These are phyloP conservation scores for Caenorhabditis uteleia DNA, from an alignment of 2,888 invertebrate species.

Conservation along the genomic window DNA sequence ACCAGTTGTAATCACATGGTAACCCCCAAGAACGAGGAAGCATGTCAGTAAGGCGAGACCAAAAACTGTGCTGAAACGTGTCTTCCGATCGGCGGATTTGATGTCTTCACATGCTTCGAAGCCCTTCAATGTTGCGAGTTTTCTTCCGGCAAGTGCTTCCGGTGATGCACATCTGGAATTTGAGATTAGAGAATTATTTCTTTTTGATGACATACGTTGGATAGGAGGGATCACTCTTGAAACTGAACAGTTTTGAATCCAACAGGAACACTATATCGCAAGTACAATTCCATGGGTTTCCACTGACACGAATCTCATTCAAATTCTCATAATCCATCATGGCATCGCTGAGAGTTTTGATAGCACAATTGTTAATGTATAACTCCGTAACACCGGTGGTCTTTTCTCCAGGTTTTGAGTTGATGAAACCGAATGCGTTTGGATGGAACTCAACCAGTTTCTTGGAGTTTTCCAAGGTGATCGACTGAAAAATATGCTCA, in stretches of 20 bases:
- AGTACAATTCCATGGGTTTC: conserved; percentile 42
- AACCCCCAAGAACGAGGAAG: conserved; percentile 8
- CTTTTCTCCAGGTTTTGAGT: conserved; percentile 16
- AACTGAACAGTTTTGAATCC: conserved; percentile 18
- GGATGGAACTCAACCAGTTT: conserved; percentile 32
- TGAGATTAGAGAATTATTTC: neutral
- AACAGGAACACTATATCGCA: conserved; percentile 42
- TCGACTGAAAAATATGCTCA: too few species aligned
- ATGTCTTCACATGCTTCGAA: conserved; percentile 28
- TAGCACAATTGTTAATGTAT: conserved; percentile 26
- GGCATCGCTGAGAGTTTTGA: conserved; percentile 26
- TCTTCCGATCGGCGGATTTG: neutral
- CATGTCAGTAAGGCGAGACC: conserved; percentile 12
- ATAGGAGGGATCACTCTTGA: conserved; percentile 8
- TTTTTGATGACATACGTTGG: conserved; percentile 15
- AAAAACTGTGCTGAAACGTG: conserved; percentile 18
- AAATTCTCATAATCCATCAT: conserved; percentile 33
- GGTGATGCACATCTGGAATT: conserved; percentile 27
- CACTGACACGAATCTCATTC: conserved; percentile 19
- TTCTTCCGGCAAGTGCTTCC: conserved; percentile 3
- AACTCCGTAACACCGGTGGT: conserved; percentile 10
- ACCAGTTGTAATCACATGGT: conserved; percentile 22
- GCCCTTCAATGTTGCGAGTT: conserved; percentile 12
- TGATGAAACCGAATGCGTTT: conserved; percentile 47
- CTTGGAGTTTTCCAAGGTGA: conserved; percentile 12